Evolutionary conservation across 1,140 invertebrate species (phyloP).

Genomic region (Caligus rogercresseyi): DNA sequence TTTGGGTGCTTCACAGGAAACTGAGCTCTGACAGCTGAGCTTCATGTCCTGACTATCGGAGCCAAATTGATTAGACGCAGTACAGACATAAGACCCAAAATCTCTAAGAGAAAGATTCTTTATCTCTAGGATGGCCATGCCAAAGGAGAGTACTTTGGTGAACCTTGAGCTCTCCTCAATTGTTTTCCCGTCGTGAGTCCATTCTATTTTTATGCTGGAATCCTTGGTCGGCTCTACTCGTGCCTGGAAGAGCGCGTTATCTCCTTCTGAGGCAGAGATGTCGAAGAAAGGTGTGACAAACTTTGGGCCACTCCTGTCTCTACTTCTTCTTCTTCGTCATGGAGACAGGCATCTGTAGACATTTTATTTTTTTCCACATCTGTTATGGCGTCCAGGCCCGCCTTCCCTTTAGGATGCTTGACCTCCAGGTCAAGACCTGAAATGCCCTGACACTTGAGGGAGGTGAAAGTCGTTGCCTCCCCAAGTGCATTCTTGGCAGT

Average conservation of each 20-base stretch:
- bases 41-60: conserved; percentile 26
- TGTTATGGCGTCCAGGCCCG: conserved; percentile 67
- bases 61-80: conserved; percentile 33
- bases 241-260: conserved; percentile 84
- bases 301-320: conserved; percentile 1
- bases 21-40: conserved; percentile 24
- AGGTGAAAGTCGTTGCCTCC: conserved; percentile 71
- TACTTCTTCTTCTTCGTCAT: background rate
- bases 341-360: background rate
- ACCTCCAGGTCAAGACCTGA: conserved; percentile 64
- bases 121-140: conserved; percentile 84
- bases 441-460: conserved; percentile 61
- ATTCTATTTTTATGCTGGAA: conserved; percentile 89
- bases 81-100: conserved; percentile 34
- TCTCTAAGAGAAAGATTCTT: conserved; percentile 42
- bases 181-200: conserved; percentile 82
- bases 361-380: background rate
- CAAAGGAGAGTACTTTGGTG: conserved; percentile 78
- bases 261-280: conserved; percentile 49
- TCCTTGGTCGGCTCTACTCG: conserved; percentile 80
- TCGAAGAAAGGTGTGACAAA: conserved; percentile 6
- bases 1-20: background rate
- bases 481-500: conserved; percentile 72
- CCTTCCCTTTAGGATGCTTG: conserved; percentile 78
- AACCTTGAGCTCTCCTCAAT: conserved; percentile 69